Evolutionary conservation across 2,888 invertebrate species (phyloP).

Genomic region (Acleris laterana): DNA sequence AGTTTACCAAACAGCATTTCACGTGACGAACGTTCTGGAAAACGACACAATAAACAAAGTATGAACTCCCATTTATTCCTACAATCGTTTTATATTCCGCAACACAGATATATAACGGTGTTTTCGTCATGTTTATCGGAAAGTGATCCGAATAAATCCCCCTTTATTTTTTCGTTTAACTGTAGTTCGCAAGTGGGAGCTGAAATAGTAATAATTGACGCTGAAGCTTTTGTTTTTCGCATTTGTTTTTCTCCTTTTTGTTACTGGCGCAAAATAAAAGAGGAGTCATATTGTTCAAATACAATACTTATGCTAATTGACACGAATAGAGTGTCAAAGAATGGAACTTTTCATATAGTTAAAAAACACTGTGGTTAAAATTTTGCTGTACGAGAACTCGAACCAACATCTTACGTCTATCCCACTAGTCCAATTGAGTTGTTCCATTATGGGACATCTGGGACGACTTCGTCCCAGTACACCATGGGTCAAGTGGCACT

Average conservation of each 20-base stretch:
- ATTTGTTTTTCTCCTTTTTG: conserved; percentile 46
- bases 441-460: too few relatives aligned
- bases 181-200: conserved; percentile 45
- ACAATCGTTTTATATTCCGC: conserved; percentile 39
- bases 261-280: conserved; percentile 38
- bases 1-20: conserved; percentile 26
- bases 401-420: too few relatives aligned
- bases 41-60: conserved; percentile 29
- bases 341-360: too few relatives aligned
- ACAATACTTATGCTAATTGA: background rate
- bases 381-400: too few relatives aligned
- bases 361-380: too few relatives aligned
- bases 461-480: too few relatives aligned
- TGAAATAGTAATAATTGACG: conserved; percentile 50
- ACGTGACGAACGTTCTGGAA: conserved; percentile 20
- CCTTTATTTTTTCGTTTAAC: conserved; percentile 45
- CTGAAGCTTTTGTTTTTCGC: conserved; percentile 47
- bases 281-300: background rate
- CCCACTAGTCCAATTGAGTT: too few relatives aligned
- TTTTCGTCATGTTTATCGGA: conserved; percentile 49
- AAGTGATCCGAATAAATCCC: conserved; percentile 47
- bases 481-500: too few relatives aligned
- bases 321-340: too few relatives aligned
- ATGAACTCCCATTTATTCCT: conserved; percentile 39
- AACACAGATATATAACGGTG: conserved; percentile 40